Evolutionary conservation across 1,140 invertebrate genomes (phyloP), one percentile per base, ranked within the genome.

Genomic region (Eurosta solidaginis): DNA sequence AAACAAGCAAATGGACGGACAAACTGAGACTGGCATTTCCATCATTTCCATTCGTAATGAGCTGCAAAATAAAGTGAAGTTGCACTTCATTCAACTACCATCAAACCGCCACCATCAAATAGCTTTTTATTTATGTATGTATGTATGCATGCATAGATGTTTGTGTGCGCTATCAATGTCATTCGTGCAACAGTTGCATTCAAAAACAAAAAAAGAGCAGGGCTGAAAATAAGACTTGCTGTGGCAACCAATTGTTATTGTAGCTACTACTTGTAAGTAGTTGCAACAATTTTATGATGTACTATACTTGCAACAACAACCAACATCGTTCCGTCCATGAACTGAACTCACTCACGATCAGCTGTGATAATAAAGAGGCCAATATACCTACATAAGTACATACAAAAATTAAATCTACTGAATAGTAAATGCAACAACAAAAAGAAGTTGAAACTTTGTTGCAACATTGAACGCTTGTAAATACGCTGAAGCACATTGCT

Each of bases 21-120:
- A 44, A 9, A 76, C 27, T 7, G 74, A 77, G 45, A 20, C 49
- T 33, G 25, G 74, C 29, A 50, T 75, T 75, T 45, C 74, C 74
- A 75, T 75, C 42, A 75, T 75, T 75, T 75, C 74, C 74, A 75
- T 75, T 50, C 74, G 42, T 75, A 75, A 75, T 75, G 74, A 75
- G 74, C 74, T 29, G 42, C 29, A 75, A 45, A 50, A 75, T 50
- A 42, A 75, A 45, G 74, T 45, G 42, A 20, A 10, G 42, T 25
- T 47, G 42, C 42, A 47, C 44, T 27, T 75, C 74, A 29, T 50
- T 75, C 36, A 45, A 36, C 73, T 14, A 25, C 54, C 25, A 63
- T 42, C 36, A 74, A 42, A 27, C 6, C 33, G 40, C 20, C 20
- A 36, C 36, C 73, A 49, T 20, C 45, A 45, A 49, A 74, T 25